Evolutionary conservation across 2,113 vertebrate species (phyloP).

Genomic region (Pachycephala philippinensis): DNA sequence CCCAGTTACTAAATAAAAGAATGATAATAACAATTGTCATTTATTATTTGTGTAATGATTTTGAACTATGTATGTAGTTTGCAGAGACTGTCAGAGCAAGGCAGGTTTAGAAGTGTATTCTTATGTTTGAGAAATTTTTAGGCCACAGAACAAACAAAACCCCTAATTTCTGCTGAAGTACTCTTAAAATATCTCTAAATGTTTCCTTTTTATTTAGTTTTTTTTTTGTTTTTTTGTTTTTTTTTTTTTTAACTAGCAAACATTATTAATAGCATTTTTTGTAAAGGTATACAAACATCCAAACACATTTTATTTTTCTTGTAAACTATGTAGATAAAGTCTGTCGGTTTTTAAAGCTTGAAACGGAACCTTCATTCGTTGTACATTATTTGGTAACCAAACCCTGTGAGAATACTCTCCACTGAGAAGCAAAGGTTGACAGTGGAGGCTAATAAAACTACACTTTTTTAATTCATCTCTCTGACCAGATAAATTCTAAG

Average conservation of each 20-base stretch:
- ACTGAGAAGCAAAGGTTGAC: not conserved
- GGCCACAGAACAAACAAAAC: not conserved
- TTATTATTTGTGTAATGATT: not conserved
- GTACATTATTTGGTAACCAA: not conserved
- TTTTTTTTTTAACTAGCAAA: not conserved
- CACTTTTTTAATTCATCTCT: constrained; percentile 11
- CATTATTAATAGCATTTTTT: not conserved
- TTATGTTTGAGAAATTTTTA: not conserved
- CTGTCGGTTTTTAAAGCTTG: not conserved
- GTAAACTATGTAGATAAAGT: not conserved
- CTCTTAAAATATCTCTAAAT: not conserved
- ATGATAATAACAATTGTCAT: not conserved
- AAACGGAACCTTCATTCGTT: not conserved
- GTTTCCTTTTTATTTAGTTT: not conserved
- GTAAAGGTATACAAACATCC: not conserved
- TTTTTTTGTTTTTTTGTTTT: too few species aligned
- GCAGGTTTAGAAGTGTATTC: not conserved
- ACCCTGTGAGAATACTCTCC: not conserved
- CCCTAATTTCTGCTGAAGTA: not conserved
- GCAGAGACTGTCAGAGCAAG: not conserved
- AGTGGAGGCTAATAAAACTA: not conserved
- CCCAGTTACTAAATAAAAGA: not conserved
- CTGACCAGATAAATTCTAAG: constrained; percentile 41
- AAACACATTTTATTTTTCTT: not conserved
- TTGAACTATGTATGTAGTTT: not conserved